Conservation (phyloP, 1,140 invertebrate species). For the Trachymyrmex septentrionalis region DNA sequence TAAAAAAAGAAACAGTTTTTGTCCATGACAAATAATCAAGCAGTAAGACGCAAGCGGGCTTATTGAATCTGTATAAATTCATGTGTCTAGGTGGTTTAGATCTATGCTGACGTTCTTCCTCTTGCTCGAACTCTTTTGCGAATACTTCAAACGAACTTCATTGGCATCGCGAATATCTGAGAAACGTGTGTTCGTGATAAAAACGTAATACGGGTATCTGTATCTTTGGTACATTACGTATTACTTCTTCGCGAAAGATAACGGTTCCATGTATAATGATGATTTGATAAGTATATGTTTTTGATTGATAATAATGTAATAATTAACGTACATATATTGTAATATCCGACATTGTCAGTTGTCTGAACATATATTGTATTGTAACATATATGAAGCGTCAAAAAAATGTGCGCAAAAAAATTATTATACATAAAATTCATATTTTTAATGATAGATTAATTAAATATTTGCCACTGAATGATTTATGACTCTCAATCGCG, state of each 20-base stretch:
- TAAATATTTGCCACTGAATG: constrained; percentile 37
- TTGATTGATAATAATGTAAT: neutral
- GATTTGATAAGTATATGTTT: neutral
- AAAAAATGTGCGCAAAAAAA: neutral
- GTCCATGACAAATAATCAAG: neutral
- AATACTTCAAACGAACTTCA: constrained; percentile 49
- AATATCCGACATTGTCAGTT: neutral
- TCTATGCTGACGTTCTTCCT: constrained; percentile 25
- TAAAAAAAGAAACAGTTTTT: neutral
- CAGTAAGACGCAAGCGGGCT: neutral
- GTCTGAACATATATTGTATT: neutral
- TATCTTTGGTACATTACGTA: neutral
- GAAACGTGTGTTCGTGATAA: constrained; percentile 37
- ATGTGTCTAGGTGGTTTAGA: neutral
- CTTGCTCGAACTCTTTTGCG: constrained; percentile 34
- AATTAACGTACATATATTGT: neutral
- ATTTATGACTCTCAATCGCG: constrained; percentile 19
- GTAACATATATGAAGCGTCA: neutral
- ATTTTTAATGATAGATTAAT: neutral
- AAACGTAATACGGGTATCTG: constrained; percentile 19
- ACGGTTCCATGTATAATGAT: neutral
- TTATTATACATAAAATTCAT: neutral
- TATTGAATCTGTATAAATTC: constrained; percentile 5
- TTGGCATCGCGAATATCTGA: constrained; percentile 16
- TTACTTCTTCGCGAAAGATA: neutral